phyloP scores from a whole-genome alignment of 2,797 vertebrate species.

The Mastacembelus armatus region DNA sequence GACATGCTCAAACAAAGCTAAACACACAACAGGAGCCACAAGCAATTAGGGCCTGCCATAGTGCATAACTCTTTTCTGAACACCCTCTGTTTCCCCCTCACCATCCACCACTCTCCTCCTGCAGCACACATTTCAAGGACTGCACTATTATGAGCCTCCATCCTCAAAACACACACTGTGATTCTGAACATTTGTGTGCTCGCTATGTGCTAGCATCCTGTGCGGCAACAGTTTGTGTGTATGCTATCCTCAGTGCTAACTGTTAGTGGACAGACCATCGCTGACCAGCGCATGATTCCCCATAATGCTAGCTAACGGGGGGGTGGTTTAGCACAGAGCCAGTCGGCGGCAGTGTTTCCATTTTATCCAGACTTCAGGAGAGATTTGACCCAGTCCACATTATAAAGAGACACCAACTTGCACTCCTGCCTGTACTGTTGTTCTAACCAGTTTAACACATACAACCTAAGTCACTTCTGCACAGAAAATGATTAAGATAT shows the following conservation, averaged over 20 bases:
- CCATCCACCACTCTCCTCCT: constrained; percentile 36
- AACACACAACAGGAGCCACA: constrained; percentile 81
- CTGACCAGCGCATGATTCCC: constrained; percentile 54
- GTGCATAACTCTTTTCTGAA: constrained; percentile 63
- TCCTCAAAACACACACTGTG: constrained; percentile 15
- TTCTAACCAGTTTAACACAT: constrained; percentile 21
- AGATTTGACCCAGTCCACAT: constrained; percentile 43
- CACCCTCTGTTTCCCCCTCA: constrained; percentile 41
- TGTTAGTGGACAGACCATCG: constrained; percentile 37
- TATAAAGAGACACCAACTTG: constrained; percentile 9
- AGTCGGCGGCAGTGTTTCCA: constrained; percentile 52
- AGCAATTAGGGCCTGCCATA: constrained; percentile 79
- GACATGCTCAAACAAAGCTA: constrained; percentile 84
- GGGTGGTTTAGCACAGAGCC: constrained; percentile 40
- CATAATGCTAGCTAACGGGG: constrained; percentile 55
- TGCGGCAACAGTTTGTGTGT: constrained; percentile 43
- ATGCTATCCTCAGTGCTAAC: constrained; percentile 48
- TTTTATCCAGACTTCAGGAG: constrained; percentile 42
- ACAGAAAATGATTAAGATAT: constrained; percentile 51
- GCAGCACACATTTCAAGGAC: constrained; percentile 16
- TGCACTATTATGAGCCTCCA: constrained; percentile 6
- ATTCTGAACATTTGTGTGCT: constrained; percentile 24
- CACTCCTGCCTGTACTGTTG: constrained; percentile 4
- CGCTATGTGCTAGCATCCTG: constrained; percentile 17
- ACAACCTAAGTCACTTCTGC: constrained; percentile 14